Conservation (phyloP, 2,113 vertebrate species). For the Typhlomys cinereus region DNA sequence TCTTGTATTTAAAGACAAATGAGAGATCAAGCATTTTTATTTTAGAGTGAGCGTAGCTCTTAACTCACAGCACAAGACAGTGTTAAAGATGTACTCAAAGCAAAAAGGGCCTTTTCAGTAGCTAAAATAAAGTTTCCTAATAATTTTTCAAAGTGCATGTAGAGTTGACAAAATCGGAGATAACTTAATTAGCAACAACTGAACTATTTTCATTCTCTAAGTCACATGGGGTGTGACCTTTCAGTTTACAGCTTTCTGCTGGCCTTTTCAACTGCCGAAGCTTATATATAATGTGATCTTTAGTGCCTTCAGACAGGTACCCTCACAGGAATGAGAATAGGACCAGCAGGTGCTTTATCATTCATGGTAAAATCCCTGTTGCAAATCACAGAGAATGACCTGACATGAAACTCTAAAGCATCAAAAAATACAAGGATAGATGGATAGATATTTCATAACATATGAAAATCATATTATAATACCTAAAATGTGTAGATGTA, state of each 20-base stretch:
- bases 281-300: conserved; percentile 72
- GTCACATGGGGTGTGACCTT: conserved; percentile 78
- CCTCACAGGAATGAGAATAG: conserved; percentile 61
- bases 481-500: neutral
- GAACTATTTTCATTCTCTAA: conserved; percentile 71
- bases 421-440: neutral
- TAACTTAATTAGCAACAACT: conserved; percentile 74
- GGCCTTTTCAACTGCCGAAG: conserved; percentile 79
- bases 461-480: neutral
- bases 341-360: conserved; percentile 52
- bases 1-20: neutral
- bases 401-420: neutral
- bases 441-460: neutral
- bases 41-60: neutral
- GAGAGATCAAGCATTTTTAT: neutral
- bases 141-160: conserved; percentile 62
- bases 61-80: neutral
- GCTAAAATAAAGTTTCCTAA: neutral
- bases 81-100: neutral
- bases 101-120: neutral
- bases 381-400: neutral
- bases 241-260: conserved; percentile 79
- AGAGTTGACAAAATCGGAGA: conserved; percentile 60
- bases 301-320: conserved; percentile 64
- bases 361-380: neutral